Percentiles rank a stretch among this genome's conserved stretches.
Conservation (phyloP, 1,140 invertebrate species). For the Halesus radiatus region DNA sequence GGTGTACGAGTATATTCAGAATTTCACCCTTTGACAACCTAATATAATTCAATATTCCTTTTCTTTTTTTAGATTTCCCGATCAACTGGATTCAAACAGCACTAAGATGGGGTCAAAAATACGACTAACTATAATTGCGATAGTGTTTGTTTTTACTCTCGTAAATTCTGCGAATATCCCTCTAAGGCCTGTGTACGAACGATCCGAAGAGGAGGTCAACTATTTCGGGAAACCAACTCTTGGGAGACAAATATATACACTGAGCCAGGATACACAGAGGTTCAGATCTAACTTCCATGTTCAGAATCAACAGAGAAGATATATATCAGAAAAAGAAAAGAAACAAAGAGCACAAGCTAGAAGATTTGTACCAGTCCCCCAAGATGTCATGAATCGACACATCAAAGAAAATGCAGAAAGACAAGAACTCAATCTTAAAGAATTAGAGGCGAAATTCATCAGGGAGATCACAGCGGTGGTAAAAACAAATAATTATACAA, state of each 20-base stretch:
- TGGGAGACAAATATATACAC: background rate
- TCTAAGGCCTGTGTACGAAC: conserved; percentile 50
- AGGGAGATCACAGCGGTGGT: conserved; percentile 53
- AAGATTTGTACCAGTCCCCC: conserved; percentile 8
- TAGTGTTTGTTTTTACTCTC: background rate
- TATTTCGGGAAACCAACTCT: conserved; percentile 22
- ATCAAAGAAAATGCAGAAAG: conserved; percentile 67
- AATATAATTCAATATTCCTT: background rate
- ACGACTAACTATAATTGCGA: background rate
- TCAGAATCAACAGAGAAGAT: conserved; percentile 50
- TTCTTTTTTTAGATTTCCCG: background rate
- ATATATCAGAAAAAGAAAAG: conserved; percentile 47
- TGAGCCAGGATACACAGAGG: background rate
- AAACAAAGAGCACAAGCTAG: conserved; percentile 47
- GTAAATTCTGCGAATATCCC: conserved; percentile 22
- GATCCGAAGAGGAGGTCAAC: conserved; percentile 13
- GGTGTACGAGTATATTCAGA: too few relatives aligned
- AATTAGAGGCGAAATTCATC: conserved; percentile 63
- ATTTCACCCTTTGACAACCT: too few relatives aligned
- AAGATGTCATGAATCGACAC: conserved; percentile 62
- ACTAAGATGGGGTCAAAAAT: background rate
- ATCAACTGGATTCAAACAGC: background rate
- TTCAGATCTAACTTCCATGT: conserved; percentile 37
- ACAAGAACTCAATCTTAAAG: conserved; percentile 66
- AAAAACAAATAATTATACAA: conserved; percentile 23